phyloP scores from a whole-genome alignment of 23 tunicate genomes.

The Trididemnum nubilum region DNA sequence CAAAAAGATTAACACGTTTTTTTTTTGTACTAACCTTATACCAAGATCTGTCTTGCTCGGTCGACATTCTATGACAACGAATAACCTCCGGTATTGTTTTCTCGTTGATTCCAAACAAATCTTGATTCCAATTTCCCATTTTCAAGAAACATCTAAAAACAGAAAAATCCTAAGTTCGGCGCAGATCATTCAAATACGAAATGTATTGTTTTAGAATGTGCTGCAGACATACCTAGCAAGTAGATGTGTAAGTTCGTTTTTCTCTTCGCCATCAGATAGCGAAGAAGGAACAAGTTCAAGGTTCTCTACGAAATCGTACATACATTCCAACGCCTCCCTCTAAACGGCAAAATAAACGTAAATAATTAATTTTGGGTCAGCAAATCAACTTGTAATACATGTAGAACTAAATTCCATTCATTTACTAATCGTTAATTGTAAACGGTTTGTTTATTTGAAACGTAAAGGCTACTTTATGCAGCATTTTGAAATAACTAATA shows the following conservation, averaged over 20 bases:
- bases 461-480: too few species aligned
- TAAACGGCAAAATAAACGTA: constrained; percentile 16
- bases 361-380: too few species aligned
- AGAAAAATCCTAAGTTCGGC: neutral
- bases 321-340: constrained; percentile 56
- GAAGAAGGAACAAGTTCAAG: constrained; percentile 62
- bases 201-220: too few species aligned
- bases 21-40: constrained; percentile 74
- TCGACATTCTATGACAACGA: constrained; percentile 48
- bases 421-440: too few species aligned
- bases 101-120: constrained; percentile 68
- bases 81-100: constrained; percentile 55
- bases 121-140: constrained; percentile 77
- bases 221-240: constrained; percentile 68
- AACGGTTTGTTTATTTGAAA: too few species aligned
- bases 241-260: constrained; percentile 71
- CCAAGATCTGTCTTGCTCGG: constrained; percentile 88
- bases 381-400: too few species aligned
- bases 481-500: too few species aligned
- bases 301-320: constrained; percentile 72
- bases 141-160: constrained; percentile 64
- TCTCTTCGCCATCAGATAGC: constrained; percentile 61
- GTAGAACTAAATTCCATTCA: too few species aligned
- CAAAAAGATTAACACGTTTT: too few species aligned
- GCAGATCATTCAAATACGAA: too few species aligned